Evolutionary conservation across 1,140 invertebrate genomes (phyloP), one percentile per base, ranked within the genome.

Genomic region (Sitobion miscanthi): DNA sequence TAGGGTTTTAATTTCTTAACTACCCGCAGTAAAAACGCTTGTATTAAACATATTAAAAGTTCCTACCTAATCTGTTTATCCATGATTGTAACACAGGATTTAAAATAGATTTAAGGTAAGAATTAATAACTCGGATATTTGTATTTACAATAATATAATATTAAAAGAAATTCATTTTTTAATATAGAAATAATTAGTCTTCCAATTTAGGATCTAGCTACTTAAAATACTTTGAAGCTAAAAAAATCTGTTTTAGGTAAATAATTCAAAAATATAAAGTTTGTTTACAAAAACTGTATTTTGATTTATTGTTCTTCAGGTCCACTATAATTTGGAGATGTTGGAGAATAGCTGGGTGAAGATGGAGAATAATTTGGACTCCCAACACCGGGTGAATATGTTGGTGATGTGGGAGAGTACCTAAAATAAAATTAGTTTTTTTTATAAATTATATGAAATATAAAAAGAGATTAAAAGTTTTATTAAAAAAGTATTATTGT

Each of bases 281-380:
- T 77, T n/a, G 30, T 77, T n/a, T 77, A 77, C 62, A n/a, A 77
- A 77, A 77, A 77, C 62, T 17, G 30, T n/a, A n/a, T 20, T n/a
- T 77, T 77, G 62, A 77, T 77, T 83, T 83, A 92, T 25, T 92
- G 69, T 38, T 92, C 90, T 25, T 93, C 91, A 8, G 91, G 77
- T 25, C 91, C 91, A 45, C 91, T 93, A 94, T 97, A 97, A 3
- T 96, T 96, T 23, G 97, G 97, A 94, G 96, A 96, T 5, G 97
- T 98, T 0, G 98, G 98, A 4, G 98, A 98, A 95, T 99, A 99
- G 94, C 97, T 98, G 0, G 98, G 97, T 91, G 97, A 97, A 1
- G 97, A 97, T 0, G 97, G 97, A 1, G 97, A 97, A 94, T 98
- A 98, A 8, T 97, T 97, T 93, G 93, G 95, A 93, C 93, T 94